Base-by-base conservation (phyloP, 2,113 vertebrate species). In the Zosterops hypoxanthus region DNA sequence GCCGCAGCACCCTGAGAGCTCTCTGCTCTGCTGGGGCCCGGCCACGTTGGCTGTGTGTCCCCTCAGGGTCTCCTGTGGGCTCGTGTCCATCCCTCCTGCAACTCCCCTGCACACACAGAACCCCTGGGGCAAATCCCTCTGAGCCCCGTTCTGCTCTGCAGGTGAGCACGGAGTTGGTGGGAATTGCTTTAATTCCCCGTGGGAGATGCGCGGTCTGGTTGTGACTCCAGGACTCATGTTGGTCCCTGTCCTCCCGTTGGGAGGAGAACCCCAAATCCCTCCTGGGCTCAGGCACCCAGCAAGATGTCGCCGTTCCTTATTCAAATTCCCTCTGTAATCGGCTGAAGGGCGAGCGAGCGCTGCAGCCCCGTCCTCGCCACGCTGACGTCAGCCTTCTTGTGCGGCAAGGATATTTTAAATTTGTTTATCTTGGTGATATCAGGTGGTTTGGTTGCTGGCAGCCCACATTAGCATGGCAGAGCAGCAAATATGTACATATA, bases 381-480 rank as follows among this genome's bases (percentile, higher is more conserved):
- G 18, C 77, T 91, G 90, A 96, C 44, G 44, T 94, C 90, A 95
- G 92, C 94, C 70, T 88, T 71, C 95, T 81, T 2, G 44, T 94
- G 94, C 65, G 5, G 83, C 78, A 82, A 69, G 82, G 82, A 52
- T 84, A 88, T 96, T 94, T 95, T 94, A 86, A 94, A 85, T 96
- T 88, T 97, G 93, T 97, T 98, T 97, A 96, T 98, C 92, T 95
- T 57, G 33, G 63, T 71, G 82, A 66, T 86, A 96, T 97, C 96
- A 92, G 92, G 96, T 92, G 86, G 75, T 91, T 85, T 44, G 63
- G 81, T 85, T 76, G 73, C 86, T 92, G 85, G 91, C 95, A 79
- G 70, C 97, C 96, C 79, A 68, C 86, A 91, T 96, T 92, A 97
- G 91, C 91, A 92, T 72, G 83, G 95, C 83, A 57, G 91, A 96